A percentile compares a stretch with the other conserved stretches of the same genome.
These are phyloP conservation scores for Nematopogon swammerdamellus DNA, from an alignment of 2,888 invertebrate genomes.

Conservation along the genomic window DNA sequence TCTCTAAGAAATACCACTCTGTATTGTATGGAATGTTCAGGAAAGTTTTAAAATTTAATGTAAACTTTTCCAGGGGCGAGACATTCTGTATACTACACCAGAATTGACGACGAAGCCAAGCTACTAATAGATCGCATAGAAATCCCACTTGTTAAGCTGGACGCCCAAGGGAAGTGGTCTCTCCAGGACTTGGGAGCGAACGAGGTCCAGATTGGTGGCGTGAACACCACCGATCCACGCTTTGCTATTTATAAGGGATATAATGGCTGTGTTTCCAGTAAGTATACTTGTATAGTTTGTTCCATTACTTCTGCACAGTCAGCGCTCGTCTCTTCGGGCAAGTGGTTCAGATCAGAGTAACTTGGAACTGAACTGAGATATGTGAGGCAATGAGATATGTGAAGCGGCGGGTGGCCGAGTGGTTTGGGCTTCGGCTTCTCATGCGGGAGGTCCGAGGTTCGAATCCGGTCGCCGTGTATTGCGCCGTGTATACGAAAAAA, in stretches of 20 bases:
- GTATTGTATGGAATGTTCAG: no score
- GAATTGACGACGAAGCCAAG: conserved; percentile 69
- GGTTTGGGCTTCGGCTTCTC: no score
- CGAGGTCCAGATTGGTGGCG: conserved; percentile 83
- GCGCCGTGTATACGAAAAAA: no score
- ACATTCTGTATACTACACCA: conserved; percentile 68
- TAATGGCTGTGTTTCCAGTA: conserved; percentile 87
- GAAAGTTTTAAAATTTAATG: background rate
- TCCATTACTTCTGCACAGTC: no score
- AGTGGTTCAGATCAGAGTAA: no score
- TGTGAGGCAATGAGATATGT: no score
- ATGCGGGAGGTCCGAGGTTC: no score
- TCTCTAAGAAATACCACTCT: no score
- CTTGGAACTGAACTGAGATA: no score
- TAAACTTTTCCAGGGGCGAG: conserved; percentile 55
- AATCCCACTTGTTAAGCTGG: conserved; percentile 65
- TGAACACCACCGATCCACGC: conserved; percentile 79
- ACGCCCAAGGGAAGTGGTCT: conserved; percentile 65
- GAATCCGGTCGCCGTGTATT: no score
- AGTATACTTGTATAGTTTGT: conserved; percentile 25
- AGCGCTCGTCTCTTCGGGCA: no score
- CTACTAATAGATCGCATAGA: conserved; percentile 73
- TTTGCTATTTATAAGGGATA: conserved; percentile 83
- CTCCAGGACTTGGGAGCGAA: conserved; percentile 67
- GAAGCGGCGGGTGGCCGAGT: no score